These are phyloP conservation scores for Amblyopsis hoosieri DNA, from an alignment of 2,797 vertebrate genomes.

Conservation along the genomic window DNA sequence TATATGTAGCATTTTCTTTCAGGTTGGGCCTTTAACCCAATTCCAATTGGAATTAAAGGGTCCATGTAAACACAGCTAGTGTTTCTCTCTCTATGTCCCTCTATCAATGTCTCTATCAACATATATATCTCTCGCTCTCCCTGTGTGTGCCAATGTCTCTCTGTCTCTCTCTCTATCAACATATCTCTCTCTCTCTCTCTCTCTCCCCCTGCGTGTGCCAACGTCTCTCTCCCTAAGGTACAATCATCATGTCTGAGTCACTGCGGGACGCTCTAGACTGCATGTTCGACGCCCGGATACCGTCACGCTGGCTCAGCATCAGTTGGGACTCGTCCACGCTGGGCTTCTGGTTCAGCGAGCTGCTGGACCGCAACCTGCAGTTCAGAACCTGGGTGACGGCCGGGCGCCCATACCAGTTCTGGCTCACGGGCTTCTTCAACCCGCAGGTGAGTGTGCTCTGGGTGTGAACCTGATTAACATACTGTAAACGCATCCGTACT, in stretches of 20 bases:
- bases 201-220: neutral
- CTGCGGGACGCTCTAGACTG: slow-evolving; percentile 83
- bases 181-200: neutral
- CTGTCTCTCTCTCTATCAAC: neutral
- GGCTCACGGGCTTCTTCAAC: slow-evolving; percentile 89
- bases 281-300: slow-evolving; percentile 83
- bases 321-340: slow-evolving; percentile 85
- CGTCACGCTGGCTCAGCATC: slow-evolving; percentile 81
- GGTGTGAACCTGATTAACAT: no score
- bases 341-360: slow-evolving; percentile 88
- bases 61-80: no score
- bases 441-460: slow-evolving; percentile 74
- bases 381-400: slow-evolving; percentile 79
- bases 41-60: no score
- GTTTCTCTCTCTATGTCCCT: no score
- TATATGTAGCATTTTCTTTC: no score
- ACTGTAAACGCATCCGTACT: no score
- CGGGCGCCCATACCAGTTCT: slow-evolving; percentile 82
- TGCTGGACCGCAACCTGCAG: slow-evolving; percentile 86
- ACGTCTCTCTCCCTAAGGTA: slow-evolving; percentile 59
- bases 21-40: no score
- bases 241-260: slow-evolving; percentile 88
- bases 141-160: neutral
- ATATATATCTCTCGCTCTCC: neutral
- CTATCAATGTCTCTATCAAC: neutral